A percentile compares a stretch with the other conserved stretches of the same genome.
phyloP scores from a whole-genome alignment of 2,888 invertebrate genomes.

The Synanthedon myopaeformis region DNA sequence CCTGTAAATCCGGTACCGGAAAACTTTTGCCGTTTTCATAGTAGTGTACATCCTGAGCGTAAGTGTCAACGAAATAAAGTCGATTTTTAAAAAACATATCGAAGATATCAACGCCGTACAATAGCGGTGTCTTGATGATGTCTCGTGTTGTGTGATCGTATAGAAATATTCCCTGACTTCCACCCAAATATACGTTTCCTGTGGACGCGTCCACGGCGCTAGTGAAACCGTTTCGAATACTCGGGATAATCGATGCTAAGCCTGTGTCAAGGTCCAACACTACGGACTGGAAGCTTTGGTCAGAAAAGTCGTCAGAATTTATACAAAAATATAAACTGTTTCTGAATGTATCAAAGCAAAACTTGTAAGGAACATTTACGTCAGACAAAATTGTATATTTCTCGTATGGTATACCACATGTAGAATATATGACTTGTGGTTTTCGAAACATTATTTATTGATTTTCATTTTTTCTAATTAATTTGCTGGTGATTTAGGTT shows the following conservation, averaged over 20 bases:
- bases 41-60: constrained; percentile 26
- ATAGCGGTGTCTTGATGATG: constrained; percentile 22
- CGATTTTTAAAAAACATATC: constrained; percentile 35
- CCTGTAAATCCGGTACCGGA: constrained; percentile 19
- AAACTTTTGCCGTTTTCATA: constrained; percentile 16
- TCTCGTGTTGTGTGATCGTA: constrained; percentile 27
- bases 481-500: too few species aligned
- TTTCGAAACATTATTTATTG: background rate
- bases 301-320: constrained; percentile 42
- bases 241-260: constrained; percentile 24
- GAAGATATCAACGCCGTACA: constrained; percentile 31
- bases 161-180: constrained; percentile 40
- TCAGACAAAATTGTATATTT: constrained; percentile 34
- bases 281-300: constrained; percentile 43
- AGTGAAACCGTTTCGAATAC: constrained; percentile 42
- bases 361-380: constrained; percentile 40
- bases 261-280: constrained; percentile 29
- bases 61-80: constrained; percentile 38
- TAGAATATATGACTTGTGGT: background rate
- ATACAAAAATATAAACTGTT: constrained; percentile 40
- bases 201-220: constrained; percentile 35
- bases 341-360: constrained; percentile 26
- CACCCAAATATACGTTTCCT: constrained; percentile 35
- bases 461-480: too few species aligned
- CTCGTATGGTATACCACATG: constrained; percentile 19